Conservation (phyloP, 2,888 invertebrate genomes). For the Tetragonula carbonaria region DNA sequence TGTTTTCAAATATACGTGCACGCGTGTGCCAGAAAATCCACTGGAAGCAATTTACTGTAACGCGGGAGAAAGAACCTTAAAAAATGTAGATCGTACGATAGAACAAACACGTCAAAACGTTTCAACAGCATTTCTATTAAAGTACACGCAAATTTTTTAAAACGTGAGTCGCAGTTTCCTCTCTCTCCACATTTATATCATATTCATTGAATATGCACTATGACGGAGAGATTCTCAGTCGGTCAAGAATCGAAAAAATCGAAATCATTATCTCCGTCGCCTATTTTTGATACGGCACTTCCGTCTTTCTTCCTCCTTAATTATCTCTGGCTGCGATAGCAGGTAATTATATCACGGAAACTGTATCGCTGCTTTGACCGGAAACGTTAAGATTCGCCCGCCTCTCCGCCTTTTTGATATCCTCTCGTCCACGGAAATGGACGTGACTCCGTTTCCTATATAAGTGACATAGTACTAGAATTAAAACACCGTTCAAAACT, state of each 20-base stretch:
- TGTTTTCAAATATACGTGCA: too few relatives aligned
- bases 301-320: slow-evolving; percentile 45
- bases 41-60: too few relatives aligned
- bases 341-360: slow-evolving; percentile 78
- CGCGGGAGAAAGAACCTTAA: background rate
- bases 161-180: background rate
- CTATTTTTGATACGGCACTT: background rate
- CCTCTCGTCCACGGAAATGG: background rate
- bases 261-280: background rate
- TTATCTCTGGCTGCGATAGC: slow-evolving; percentile 76
- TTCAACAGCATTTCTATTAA: slow-evolving; percentile 14
- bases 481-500: too few relatives aligned
- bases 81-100: background rate
- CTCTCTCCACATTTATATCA: slow-evolving; percentile 59
- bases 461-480: background rate
- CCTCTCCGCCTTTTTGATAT: background rate
- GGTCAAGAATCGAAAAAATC: background rate
- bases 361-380: slow-evolving; percentile 36
- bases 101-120: background rate
- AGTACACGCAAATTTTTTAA: background rate
- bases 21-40: too few relatives aligned
- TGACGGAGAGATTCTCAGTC: slow-evolving; percentile 66
- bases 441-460: background rate
- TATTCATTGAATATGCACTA: slow-evolving; percentile 73
- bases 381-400: background rate